A percentile compares a stretch with the other conserved stretches of the same genome.
Conservation (phyloP, 2,797 vertebrate genomes). For the Lepilemur ruficaudatus region DNA sequence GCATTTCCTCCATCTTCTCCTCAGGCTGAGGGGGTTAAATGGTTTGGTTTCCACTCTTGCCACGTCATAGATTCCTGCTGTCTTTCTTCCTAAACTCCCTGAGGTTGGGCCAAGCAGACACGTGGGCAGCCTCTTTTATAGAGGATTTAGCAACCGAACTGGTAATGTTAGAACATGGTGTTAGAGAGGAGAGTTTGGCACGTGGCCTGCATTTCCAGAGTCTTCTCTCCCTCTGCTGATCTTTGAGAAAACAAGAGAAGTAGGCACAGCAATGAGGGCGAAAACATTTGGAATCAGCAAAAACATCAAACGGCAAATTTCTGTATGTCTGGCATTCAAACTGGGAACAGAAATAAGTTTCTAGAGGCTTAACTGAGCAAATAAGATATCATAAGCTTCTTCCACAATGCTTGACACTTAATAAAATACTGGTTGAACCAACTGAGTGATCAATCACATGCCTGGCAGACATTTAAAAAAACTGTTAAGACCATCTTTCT, state of each 20-base stretch:
- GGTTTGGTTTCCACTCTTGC: not conserved
- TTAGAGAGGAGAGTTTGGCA: conserved; percentile 71
- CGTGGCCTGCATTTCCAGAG: conserved; percentile 73
- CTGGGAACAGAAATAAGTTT: conserved; percentile 21
- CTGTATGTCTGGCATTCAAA: not conserved
- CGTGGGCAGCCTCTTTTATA: conserved; percentile 64
- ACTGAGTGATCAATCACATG: not conserved
- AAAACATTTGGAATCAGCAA: conserved; percentile 58
- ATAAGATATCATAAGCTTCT: not conserved
- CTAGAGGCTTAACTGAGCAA: not conserved
- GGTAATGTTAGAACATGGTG: conserved; percentile 55
- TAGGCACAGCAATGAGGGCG: conserved; percentile 20
- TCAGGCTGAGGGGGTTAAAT: not conserved
- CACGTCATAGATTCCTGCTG: conserved; percentile 12
- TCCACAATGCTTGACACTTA: not conserved
- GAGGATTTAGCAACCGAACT: conserved; percentile 67
- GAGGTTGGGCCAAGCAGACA: conserved; percentile 39
- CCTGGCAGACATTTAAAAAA: not conserved
- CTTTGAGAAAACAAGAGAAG: conserved; percentile 56
- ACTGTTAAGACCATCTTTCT: not conserved
- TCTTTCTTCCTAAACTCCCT: conserved; percentile 61
- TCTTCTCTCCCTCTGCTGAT: conserved; percentile 54
- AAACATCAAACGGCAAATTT: not conserved
- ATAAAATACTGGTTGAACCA: not conserved
- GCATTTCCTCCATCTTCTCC: not conserved